A percentile compares a stretch with the other conserved stretches of the same genome.
Evolutionary conservation across 1,140 invertebrate genomes (phyloP).

Genomic region (Ceratosolen fusciceps): DNA sequence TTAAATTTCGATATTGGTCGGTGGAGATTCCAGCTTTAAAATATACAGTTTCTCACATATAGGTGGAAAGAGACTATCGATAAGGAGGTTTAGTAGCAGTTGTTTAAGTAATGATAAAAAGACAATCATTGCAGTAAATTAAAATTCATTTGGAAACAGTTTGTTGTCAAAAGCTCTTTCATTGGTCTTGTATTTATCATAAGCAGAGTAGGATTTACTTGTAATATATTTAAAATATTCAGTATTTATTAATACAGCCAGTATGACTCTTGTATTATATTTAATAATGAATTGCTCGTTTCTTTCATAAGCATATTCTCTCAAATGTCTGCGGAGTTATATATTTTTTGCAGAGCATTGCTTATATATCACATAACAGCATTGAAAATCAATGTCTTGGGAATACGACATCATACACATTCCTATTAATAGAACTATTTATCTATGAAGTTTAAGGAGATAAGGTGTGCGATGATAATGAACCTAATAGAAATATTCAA

Average conservation of each 20-base stretch:
- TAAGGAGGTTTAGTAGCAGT: constrained; percentile 13
- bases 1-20: too few relatives aligned
- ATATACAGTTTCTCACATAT: constrained; percentile 8
- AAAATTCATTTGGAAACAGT: constrained; percentile 15
- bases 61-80: constrained; percentile 19
- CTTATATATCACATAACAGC: neutral
- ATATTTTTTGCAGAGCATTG: neutral
- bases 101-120: constrained; percentile 23
- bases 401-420: neutral
- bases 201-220: neutral
- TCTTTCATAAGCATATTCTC: neutral
- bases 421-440: constrained; percentile 4
- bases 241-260: neutral
- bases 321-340: neutral
- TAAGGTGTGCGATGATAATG: neutral
- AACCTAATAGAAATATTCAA: too few relatives aligned
- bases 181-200: neutral
- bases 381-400: neutral
- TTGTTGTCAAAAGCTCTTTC: constrained; percentile 1
- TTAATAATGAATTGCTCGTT: neutral
- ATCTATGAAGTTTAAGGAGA: neutral
- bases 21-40: too few relatives aligned
- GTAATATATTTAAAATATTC: neutral
- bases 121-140: constrained; percentile 20
- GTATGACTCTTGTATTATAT: neutral